phyloP scores from a whole-genome alignment of 1,140 invertebrate genomes.

The Drosophila arizonae region DNA sequence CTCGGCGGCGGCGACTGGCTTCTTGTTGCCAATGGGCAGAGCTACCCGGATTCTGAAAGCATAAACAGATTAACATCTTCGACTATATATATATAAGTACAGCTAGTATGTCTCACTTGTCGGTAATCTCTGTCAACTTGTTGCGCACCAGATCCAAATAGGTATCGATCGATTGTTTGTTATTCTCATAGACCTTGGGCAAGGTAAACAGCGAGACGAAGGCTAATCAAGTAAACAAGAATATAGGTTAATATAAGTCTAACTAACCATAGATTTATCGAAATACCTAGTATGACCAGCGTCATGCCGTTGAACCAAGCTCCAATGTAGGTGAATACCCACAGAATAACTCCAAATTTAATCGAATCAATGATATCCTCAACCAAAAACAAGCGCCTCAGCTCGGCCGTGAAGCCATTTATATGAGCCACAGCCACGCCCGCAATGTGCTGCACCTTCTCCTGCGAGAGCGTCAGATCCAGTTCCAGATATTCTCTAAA shows the following conservation, averaged over 20 bases:
- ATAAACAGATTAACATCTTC: not conserved
- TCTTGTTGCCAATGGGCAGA: slow-evolving; percentile 94
- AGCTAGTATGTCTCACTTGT: slow-evolving; percentile 87
- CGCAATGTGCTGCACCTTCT: slow-evolving; percentile 93
- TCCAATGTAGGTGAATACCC: slow-evolving; percentile 97
- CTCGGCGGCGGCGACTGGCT: slow-evolving; percentile 84
- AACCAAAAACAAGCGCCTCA: slow-evolving; percentile 96
- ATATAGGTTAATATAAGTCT: not conserved
- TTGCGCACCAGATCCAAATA: slow-evolving; percentile 93
- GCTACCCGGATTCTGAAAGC: slow-evolving; percentile 92
- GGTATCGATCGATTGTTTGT: slow-evolving; percentile 98
- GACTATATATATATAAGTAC: not conserved
- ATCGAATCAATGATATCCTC: slow-evolving; percentile 98
- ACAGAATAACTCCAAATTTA: slow-evolving; percentile 96
- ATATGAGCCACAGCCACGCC: slow-evolving; percentile 92
- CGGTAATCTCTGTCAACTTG: slow-evolving; percentile 94
- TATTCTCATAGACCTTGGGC: slow-evolving; percentile 98
- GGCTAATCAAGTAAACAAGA: slow-evolving; percentile 85
- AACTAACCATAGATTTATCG: not conserved
- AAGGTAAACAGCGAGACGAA: slow-evolving; percentile 96
- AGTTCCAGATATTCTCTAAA: slow-evolving; percentile 93
- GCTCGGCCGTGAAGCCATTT: slow-evolving; percentile 90
- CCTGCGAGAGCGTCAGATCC: slow-evolving; percentile 92
- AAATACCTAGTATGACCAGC: slow-evolving; percentile 93
- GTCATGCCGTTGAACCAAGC: slow-evolving; percentile 99